Conservation (phyloP, 2,888 invertebrate species). For the Nephrocerus scutellatus region DNA sequence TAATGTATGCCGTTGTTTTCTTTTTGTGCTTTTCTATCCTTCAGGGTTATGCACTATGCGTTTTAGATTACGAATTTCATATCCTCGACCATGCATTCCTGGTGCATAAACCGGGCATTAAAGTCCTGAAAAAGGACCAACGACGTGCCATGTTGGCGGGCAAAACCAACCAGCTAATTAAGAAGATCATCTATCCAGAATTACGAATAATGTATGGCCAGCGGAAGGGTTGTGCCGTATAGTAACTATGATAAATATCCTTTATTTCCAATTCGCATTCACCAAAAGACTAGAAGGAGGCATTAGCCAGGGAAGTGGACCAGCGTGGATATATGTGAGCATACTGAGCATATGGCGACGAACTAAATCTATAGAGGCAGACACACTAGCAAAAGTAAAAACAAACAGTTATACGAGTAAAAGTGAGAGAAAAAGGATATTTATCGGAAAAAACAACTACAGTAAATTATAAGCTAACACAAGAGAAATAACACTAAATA, state of each 20-base stretch:
- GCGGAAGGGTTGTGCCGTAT: conserved; percentile 73
- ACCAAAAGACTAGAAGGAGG: no score
- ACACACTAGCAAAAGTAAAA: no score
- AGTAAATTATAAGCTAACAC: no score
- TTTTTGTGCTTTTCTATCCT: conserved; percentile 9
- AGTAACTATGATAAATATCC: conserved; percentile 45
- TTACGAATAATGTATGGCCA: conserved; percentile 76
- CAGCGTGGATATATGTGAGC: no score
- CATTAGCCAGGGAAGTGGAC: no score
- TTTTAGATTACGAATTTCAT: conserved; percentile 85
- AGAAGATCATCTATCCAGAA: conserved; percentile 75
- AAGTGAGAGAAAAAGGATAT: conserved; percentile 23
- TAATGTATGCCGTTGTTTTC: background rate
- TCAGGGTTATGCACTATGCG: conserved; percentile 84
- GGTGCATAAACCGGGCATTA: conserved; percentile 87
- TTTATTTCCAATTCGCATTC: conserved; percentile 22
- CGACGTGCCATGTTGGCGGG: conserved; percentile 68
- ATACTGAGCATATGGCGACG: no score
- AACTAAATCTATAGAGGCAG: no score
- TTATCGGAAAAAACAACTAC: conserved; percentile 24
- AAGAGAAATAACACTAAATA: no score
- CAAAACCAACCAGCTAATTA: conserved; percentile 70
- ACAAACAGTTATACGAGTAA: conserved; percentile 18
- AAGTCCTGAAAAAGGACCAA: conserved; percentile 70
- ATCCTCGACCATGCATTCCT: conserved; percentile 90